Percentiles rank a stretch among this genome's conserved stretches.
phyloP scores from a whole-genome alignment of 37 sponge, comb jelly and placozoan genomes.

The Beroe forskalii region DNA sequence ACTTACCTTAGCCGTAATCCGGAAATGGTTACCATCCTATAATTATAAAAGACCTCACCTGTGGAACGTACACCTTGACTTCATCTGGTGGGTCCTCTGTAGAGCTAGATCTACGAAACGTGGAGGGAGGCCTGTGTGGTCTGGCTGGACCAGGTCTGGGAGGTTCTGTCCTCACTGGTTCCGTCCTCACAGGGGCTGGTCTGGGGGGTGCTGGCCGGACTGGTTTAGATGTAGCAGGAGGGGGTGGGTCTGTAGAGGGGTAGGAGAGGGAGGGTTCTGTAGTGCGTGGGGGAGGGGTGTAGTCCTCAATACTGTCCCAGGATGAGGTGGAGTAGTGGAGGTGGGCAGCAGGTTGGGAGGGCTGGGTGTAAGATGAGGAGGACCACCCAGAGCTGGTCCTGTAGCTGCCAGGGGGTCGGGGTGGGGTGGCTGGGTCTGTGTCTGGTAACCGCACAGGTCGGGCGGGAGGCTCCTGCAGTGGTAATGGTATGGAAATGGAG shows the following conservation, averaged over 20 bases:
- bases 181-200: too few relatives aligned
- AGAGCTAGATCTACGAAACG: too few relatives aligned
- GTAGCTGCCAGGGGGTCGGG: slow-evolving; percentile 35
- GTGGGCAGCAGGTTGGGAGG: not conserved
- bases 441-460: not conserved
- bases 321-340: not conserved
- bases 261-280: not conserved
- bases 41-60: too few relatives aligned
- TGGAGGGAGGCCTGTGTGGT: not conserved
- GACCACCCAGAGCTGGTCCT: slow-evolving; percentile 20
- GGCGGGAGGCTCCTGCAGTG: too few relatives aligned
- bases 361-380: not conserved
- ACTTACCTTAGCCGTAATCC: too few relatives aligned
- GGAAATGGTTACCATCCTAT: too few relatives aligned
- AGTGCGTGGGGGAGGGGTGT: not conserved
- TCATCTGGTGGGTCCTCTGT: too few relatives aligned
- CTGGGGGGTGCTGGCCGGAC: not conserved
- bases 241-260: not conserved
- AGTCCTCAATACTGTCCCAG: not conserved
- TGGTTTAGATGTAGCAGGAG: not conserved
- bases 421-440: not conserved
- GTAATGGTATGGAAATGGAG: too few relatives aligned
- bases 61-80: too few relatives aligned
- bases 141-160: not conserved
- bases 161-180: not conserved